Base-by-base conservation (phyloP, 1,140 invertebrate genomes). In the Prorops nasuta region DNA sequence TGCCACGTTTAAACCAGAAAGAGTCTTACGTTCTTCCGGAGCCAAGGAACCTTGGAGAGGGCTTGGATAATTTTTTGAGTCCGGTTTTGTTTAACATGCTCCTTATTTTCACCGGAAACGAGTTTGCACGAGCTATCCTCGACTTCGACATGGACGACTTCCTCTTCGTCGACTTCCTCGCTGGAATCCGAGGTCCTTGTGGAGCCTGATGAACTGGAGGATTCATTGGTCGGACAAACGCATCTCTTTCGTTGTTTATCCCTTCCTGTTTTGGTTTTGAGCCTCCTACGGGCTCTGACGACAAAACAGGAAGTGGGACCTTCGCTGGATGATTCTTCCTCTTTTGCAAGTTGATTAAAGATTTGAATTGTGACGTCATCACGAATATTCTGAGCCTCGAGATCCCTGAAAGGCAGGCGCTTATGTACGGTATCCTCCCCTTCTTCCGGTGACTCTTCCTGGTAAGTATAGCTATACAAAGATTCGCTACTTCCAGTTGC, bases 351-450 rank as follows among this genome's bases (percentile, higher is more conserved):
- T 20, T 57, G 52, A 17, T 67, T 60, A n/a, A n/a, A n/a, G n/a
- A n/a, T n/a, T 54, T 75, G 72, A 37, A 71, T 74, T 0, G 74
- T 73, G 1, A 73, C 74, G 18, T 76, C 74, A 48, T 75, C 74
- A n/a, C 67, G 56, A 10, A 66, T 48, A 49, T 54, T 65, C 28
- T 75, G 71, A 4, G 71, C 69, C 49, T 76, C 74, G 10, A 76
- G 28, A n/a, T 76, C 74, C 60, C 45, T 68, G 12, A 65, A 70
- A 9, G 54, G 43, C n/a, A 43, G 1, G 54, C 31, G 56, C n/a
- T n/a, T n/a, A 44, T 28, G 40, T 35, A 40, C 20, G 19, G 36
- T 21, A 3, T 43, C 31, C n/a, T 58, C 40, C 0, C 41, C 15
- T 36, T 57, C 48, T 37, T 34, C 18, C 0, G 54, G 46, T 8